Percentiles rank a stretch among this genome's conserved stretches.
phyloP scores from a whole-genome alignment of 2,113 vertebrate species.

The Calonectris borealis region DNA sequence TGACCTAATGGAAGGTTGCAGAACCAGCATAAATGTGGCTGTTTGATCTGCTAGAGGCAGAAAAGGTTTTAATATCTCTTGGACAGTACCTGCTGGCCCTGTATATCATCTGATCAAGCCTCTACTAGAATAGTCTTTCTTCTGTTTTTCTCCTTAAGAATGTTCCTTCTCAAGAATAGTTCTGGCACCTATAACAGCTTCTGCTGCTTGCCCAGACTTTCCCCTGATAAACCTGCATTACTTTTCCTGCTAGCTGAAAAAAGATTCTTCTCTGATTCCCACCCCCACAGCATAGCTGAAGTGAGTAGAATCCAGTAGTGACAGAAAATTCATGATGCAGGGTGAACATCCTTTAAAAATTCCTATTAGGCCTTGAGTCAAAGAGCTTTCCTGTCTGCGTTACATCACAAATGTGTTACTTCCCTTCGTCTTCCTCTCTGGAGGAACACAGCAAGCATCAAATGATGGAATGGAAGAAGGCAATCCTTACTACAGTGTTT shows the following conservation, averaged over 20 bases:
- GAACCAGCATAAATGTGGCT: not conserved
- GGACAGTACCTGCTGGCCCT: not conserved
- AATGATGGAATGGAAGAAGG: not conserved
- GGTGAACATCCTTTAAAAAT: not conserved
- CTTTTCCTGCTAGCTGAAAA: not conserved
- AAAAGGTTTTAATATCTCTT: not conserved
- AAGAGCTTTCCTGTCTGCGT: not conserved
- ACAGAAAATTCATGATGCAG: not conserved
- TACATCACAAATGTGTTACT: not conserved
- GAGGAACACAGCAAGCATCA: not conserved
- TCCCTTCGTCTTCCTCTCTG: not conserved
- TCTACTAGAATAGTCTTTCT: not conserved
- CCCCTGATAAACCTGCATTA: not conserved
- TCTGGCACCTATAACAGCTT: not conserved
- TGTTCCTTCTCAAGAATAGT: not conserved
- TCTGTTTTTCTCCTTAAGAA: not conserved
- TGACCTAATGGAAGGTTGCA: not conserved
- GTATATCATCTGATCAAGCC: not conserved
- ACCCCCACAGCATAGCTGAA: not conserved
- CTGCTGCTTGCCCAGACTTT: not conserved
- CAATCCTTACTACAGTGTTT: not conserved
- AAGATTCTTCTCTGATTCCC: not conserved
- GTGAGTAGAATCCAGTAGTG: not conserved
- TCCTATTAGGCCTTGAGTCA: not conserved
- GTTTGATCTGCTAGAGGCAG: not conserved